Evolutionary conservation across 2,888 invertebrate species (phyloP), one percentile per base, ranked within the genome.

Genomic region (Eupithecia abbreviata): DNA sequence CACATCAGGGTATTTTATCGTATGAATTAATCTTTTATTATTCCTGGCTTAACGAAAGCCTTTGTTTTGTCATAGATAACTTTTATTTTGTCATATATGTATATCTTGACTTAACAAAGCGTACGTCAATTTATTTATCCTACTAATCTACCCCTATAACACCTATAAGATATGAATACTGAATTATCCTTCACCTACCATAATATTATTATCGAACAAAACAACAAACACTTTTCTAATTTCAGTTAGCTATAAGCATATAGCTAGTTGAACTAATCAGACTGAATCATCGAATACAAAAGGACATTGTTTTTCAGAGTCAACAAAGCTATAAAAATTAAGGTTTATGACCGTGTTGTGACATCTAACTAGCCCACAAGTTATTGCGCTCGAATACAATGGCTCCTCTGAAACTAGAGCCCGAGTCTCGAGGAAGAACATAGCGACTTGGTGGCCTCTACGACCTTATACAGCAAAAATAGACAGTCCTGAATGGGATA

Each of bases 321-420:
- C 62, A 72, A 72, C 72, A 65, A 72, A 15, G 49, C 66, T n/a
- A 66, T 72, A 49, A 65, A 65, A 72, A 71, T 43, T 47, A 41
- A 62, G 45, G 72, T 72, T 71, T 72, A 65, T 47, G 62, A 72
- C 15, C 47, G 3, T 72, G 65, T 72, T 72, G 72, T 72, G 72
- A 72, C 42, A 58, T 62, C 71, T 12, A 69, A 69, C 45, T 69
- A 69, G 18, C 5, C 30, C 69, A 69, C 47, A 6, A 66, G 13
- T 30, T 66, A 15, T 66, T 13, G 66, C 66, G 66, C 13, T 42
- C 3, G 6, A 69, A 47, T 10, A 69, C 69, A 69, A 69, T 49
- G 47, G 47, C 18, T 72, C n/a, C 71, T 62, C 58, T 18, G 47
- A 45, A 18, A 45, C 47, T 69, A 49, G 47, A 49, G 18, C 45